Evolutionary conservation across 2,113 vertebrate species (phyloP).

Genomic region (Halichoerus grypus): DNA sequence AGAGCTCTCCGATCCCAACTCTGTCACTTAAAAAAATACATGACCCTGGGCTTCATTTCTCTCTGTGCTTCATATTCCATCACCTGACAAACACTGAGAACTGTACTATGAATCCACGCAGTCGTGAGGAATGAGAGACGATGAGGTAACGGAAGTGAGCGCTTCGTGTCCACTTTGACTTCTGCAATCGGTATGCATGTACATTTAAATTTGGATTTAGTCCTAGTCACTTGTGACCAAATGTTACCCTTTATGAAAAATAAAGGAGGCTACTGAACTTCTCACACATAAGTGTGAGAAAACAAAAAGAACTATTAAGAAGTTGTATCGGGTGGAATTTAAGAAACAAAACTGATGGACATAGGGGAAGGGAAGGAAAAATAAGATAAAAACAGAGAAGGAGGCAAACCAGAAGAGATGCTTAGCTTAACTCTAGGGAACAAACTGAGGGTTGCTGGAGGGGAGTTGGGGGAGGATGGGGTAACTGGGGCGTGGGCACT

Average conservation of each 20-base stretch:
- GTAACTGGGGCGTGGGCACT: background rate
- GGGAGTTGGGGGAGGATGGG: background rate
- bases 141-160: fast-evolving
- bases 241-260: background rate
- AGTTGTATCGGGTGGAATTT: background rate
- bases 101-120: fast-evolving
- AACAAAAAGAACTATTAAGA: background rate
- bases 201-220: background rate
- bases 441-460: background rate
- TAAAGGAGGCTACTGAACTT: background rate
- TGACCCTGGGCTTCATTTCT: too few species aligned
- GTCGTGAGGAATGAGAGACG: background rate
- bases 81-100: background rate
- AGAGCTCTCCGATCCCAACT: background rate
- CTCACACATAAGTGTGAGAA: background rate
- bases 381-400: background rate
- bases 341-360: background rate
- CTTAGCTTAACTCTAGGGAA: background rate
- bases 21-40: background rate
- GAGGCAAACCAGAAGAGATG: background rate
- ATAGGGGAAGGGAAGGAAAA: background rate
- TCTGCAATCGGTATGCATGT: background rate
- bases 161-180: background rate
- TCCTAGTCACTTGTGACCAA: background rate
- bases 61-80: too few species aligned